Percentiles rank a stretch among this genome's conserved stretches.
phyloP scores from a whole-genome alignment of 2,797 vertebrate genomes.

The Coregonus suidteri region DNA sequence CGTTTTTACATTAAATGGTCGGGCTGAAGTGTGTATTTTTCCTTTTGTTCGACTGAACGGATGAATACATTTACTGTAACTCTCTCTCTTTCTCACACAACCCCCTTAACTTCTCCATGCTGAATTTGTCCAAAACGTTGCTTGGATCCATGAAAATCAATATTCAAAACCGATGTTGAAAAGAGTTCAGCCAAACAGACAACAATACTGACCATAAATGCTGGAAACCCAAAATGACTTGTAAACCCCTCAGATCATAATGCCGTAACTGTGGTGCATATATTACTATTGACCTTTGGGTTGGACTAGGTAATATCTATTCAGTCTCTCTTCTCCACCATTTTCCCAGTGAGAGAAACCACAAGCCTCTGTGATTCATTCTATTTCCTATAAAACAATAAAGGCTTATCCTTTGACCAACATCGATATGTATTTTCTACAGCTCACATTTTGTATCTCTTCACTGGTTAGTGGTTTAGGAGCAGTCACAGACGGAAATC shows the following conservation, averaged over 20 bases:
- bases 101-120: neutral
- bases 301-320: conserved; percentile 23
- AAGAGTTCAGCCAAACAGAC: conserved; percentile 39
- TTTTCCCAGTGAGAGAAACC: conserved; percentile 47
- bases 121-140: conserved; percentile 31
- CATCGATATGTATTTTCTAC: conserved; percentile 38
- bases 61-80: conserved; percentile 43
- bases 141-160: conserved; percentile 39
- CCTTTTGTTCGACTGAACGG: conserved; percentile 22
- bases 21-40: conserved; percentile 33
- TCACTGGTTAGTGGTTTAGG: conserved; percentile 37
- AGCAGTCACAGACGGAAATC: conserved; percentile 47
- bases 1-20: too few species aligned
- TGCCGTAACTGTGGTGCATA: conserved; percentile 15
- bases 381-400: conserved; percentile 57
- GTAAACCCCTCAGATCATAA: neutral
- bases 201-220: conserved; percentile 48
- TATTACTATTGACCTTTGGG: neutral
- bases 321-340: conserved; percentile 37
- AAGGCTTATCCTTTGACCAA: conserved; percentile 26
- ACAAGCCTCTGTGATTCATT: conserved; percentile 38
- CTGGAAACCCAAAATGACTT: conserved; percentile 24
- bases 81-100: conserved; percentile 24
- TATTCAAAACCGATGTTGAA: conserved; percentile 33
- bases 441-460: conserved; percentile 51